Evolutionary conservation across 2,888 invertebrate species (phyloP).

Genomic region (Notodonta ziczac): DNA sequence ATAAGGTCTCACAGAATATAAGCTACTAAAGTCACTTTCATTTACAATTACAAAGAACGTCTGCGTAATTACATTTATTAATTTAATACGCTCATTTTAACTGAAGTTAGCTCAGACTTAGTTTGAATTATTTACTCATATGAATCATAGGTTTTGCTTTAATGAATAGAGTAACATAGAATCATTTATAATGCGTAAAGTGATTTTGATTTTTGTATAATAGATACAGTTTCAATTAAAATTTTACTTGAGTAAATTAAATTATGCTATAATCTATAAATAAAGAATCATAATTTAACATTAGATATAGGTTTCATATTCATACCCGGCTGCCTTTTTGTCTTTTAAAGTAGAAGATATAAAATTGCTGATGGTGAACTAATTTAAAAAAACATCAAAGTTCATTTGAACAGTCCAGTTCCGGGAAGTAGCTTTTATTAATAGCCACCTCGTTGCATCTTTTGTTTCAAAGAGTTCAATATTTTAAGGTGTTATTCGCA

Average conservation of each 20-base stretch:
- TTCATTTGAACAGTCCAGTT: constrained; percentile 22
- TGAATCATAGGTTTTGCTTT: constrained; percentile 13
- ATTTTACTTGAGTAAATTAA: too few relatives aligned
- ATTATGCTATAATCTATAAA: too few relatives aligned
- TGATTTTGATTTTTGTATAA: not conserved
- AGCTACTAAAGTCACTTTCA: not conserved
- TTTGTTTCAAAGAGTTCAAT: constrained; percentile 48
- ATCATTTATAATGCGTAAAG: not conserved
- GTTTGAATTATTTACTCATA: constrained; percentile 10
- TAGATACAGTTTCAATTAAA: too few relatives aligned
- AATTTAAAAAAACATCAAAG: constrained; percentile 20
- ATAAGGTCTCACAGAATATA: too few relatives aligned
- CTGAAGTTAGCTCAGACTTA: not conserved
- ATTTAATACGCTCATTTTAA: not conserved
- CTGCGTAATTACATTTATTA: not conserved
- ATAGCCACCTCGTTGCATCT: constrained; percentile 39
- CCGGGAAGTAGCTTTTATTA: constrained; percentile 42
- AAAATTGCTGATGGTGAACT: not conserved
- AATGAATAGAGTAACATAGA: constrained; percentile 5
- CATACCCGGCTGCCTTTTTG: too few relatives aligned
- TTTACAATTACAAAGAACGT: not conserved
- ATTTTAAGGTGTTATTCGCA: constrained; percentile 27
- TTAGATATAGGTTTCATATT: too few relatives aligned
- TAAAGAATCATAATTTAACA: too few relatives aligned
- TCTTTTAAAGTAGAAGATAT: not conserved